Percentiles rank a stretch among this genome's conserved stretches.
phyloP scores from a whole-genome alignment of 2,113 vertebrate genomes.

The Penelope pileata region DNA sequence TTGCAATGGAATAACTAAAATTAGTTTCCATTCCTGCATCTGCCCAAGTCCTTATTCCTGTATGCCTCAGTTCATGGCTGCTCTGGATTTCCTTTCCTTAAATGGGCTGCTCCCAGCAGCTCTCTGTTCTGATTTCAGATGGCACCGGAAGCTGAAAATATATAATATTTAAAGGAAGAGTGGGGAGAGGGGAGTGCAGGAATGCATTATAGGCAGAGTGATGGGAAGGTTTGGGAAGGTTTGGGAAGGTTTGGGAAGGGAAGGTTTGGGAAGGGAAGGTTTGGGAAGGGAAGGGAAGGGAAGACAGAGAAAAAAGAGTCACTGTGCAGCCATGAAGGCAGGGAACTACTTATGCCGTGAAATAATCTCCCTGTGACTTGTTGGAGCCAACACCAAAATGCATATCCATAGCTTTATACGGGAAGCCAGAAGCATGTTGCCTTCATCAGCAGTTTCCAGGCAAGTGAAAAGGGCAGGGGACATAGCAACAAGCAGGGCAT shows the following conservation, averaged over 20 bases:
- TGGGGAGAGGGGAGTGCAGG: rapidly evolving
- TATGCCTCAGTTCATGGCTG: neutral
- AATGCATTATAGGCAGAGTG: rapidly evolving
- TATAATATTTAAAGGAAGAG: neutral
- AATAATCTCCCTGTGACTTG: neutral
- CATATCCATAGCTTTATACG: neutral
- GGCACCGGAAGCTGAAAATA: neutral
- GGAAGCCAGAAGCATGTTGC: rapidly evolving
- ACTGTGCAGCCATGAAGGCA: neutral
- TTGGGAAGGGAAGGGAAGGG: too few species aligned
- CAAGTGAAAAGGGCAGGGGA: neutral
- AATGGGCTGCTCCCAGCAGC: slow-evolving; percentile 39
- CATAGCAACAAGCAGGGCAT: neutral
- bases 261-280: neutral
- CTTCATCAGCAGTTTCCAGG: neutral
- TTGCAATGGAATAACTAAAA: slow-evolving; percentile 65
- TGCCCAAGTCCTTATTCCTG: neutral
- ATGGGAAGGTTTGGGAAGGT: neutral
- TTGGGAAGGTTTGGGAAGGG: neutral
- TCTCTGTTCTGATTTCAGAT: neutral
- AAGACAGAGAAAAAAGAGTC: too few species aligned
- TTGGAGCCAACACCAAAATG: neutral
- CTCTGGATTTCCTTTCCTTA: slow-evolving; percentile 58
- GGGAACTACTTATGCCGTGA: neutral
- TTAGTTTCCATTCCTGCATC: slow-evolving; percentile 63